Evolutionary conservation across 2,113 vertebrate genomes (phyloP).

Genomic region (Lepus timidus): DNA sequence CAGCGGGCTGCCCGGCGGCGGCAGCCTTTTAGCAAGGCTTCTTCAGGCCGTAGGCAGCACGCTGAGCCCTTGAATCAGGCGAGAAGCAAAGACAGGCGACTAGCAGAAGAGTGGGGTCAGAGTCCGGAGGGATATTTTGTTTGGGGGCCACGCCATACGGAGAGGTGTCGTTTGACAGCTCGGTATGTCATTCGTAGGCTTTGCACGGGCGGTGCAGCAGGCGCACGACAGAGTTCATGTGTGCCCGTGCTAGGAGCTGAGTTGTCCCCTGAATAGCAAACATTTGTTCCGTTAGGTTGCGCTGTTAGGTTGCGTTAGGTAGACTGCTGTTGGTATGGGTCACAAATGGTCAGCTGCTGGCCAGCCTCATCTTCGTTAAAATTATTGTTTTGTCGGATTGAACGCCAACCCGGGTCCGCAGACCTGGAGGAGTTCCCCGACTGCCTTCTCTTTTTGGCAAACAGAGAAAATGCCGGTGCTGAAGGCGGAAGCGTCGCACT

Average conservation of each 20-base stretch:
- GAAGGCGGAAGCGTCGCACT: slow-evolving; percentile 94
- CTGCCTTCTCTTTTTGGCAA: slow-evolving; percentile 64
- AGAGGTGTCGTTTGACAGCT: slow-evolving; percentile 42
- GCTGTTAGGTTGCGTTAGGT: neutral
- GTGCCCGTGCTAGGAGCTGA: neutral
- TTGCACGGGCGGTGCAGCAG: slow-evolving; percentile 31
- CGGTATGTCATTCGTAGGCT: neutral
- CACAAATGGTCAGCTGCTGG: slow-evolving; percentile 15
- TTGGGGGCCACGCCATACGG: neutral
- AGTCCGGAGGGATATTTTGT: neutral
- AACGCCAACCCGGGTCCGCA: neutral
- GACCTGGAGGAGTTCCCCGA: neutral
- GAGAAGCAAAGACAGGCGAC: slow-evolving; percentile 15
- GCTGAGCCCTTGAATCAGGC: neutral
- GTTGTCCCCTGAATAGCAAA: neutral
- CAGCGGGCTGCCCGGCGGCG: no score
- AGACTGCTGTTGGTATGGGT: neutral
- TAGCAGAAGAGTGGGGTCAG: neutral
- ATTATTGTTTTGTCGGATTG: neutral
- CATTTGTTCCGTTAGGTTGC: neutral
- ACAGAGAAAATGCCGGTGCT: slow-evolving; percentile 95
- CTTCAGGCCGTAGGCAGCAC: neutral
- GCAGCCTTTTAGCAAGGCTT: neutral
- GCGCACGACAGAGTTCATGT: neutral
- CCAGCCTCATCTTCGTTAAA: neutral